phyloP scores from a whole-genome alignment of 2,797 vertebrate species.

The Aplochiton taeniatus region DNA sequence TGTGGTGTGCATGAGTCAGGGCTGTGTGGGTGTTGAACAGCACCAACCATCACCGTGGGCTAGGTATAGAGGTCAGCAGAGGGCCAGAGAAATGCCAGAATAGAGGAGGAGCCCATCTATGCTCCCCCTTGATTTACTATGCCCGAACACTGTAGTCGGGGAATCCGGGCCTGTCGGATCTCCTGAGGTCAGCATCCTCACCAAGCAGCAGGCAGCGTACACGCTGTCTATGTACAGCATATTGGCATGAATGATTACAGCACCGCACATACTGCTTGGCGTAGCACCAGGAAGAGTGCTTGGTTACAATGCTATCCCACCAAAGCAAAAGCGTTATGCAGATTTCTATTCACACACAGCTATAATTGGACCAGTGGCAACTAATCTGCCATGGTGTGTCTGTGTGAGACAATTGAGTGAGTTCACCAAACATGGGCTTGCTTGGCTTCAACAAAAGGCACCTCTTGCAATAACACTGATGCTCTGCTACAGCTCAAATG shows the following conservation, averaged over 20 bases:
- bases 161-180: not conserved
- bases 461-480: not conserved
- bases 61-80: not conserved
- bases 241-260: too few species aligned
- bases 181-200: too few species aligned
- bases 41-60: not conserved
- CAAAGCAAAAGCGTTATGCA: not conserved
- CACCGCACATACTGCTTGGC: too few species aligned
- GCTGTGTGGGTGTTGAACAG: constrained; percentile 47
- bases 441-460: not conserved
- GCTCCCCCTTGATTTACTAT: not conserved
- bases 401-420: not conserved
- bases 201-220: too few species aligned
- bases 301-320: not conserved
- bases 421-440: not conserved
- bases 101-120: too few species aligned
- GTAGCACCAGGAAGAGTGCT: too few species aligned
- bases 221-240: too few species aligned
- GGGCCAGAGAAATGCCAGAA: not conserved
- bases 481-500: not conserved
- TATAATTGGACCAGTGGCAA: not conserved
- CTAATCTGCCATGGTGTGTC: not conserved
- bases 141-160: not conserved
- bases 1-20: constrained; percentile 50
- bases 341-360: not conserved